Evolutionary conservation across 2,113 vertebrate genomes (phyloP).

Genomic region (Psittacula cyanocephala): DNA sequence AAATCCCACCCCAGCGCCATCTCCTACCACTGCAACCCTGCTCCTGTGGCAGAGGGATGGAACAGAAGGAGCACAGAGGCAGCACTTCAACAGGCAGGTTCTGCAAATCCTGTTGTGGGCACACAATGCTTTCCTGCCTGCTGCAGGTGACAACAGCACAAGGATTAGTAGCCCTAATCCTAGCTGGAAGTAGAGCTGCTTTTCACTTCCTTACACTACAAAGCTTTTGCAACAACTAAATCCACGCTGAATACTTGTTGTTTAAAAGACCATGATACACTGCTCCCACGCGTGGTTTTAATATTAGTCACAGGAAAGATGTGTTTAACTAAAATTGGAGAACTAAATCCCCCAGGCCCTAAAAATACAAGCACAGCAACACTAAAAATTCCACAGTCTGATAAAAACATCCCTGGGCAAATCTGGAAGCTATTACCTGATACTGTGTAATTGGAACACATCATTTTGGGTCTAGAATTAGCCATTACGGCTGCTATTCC

Average conservation of each 20-base stretch:
- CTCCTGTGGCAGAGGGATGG: not conserved
- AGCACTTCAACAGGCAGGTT: not conserved
- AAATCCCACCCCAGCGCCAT: not conserved
- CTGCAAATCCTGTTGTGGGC: not conserved
- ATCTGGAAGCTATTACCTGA: not conserved
- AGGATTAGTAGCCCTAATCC: slow-evolving; percentile 44
- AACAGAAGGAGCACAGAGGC: not conserved
- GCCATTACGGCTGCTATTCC: not conserved
- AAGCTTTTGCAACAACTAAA: slow-evolving; percentile 5
- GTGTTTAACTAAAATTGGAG: slow-evolving; percentile 22
- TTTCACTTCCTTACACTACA: not conserved
- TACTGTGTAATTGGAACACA: not conserved
- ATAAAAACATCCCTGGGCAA: not conserved
- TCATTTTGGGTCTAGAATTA: not conserved
- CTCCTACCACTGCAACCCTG: not conserved
- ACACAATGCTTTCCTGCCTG: not conserved
- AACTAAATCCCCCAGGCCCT: not conserved
- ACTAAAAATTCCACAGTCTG: not conserved
- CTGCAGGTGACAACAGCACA: not conserved
- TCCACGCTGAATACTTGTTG: not conserved
- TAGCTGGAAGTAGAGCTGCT: not conserved
- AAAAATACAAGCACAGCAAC: not conserved
- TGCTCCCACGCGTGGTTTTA: not conserved
- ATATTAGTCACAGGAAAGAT: not conserved
- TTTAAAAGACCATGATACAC: not conserved